Conservation (phyloP, 2,797 vertebrate species). For the Pipistrellus pipistrellus region DNA sequence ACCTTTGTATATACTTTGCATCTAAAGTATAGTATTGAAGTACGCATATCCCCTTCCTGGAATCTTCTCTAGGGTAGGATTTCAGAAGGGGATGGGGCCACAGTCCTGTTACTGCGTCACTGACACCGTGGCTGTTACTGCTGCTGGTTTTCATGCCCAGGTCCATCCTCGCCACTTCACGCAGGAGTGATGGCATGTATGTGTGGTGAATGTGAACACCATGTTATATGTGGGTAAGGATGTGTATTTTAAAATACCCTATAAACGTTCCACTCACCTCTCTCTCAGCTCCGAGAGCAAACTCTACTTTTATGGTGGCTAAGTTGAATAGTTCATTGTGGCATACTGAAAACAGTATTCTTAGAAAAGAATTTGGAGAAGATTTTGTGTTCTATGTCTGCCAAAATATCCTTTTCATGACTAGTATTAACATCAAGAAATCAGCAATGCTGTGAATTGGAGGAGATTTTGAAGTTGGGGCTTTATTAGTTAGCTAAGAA, state of each 20-base stretch:
- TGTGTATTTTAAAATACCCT: constrained; percentile 25
- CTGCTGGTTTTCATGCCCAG: not conserved
- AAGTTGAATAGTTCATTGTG: constrained; percentile 14
- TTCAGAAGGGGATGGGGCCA: not conserved
- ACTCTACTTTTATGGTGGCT: not conserved
- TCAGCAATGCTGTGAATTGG: not conserved
- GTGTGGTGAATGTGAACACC: not conserved
- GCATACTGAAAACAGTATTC: not conserved
- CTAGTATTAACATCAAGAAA: not conserved
- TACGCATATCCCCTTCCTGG: not conserved
- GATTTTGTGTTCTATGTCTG: not conserved
- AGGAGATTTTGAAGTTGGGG: not conserved
- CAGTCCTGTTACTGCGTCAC: no score
- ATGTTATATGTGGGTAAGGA: not conserved
- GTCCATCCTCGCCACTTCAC: not conserved
- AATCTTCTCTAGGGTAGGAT: not conserved
- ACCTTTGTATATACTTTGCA: not conserved
- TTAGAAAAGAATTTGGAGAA: constrained; percentile 4
- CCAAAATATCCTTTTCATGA: not conserved
- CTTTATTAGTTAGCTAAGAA: not conserved
- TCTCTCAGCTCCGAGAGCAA: not conserved
- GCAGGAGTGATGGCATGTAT: not conserved
- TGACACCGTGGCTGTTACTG: no score
- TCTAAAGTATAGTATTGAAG: not conserved
- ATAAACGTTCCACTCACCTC: not conserved